Percentiles rank a stretch among this genome's conserved stretches.
These are phyloP conservation scores for Horisme vitalbata DNA, from an alignment of 2,888 invertebrate species.

Conservation along the genomic window DNA sequence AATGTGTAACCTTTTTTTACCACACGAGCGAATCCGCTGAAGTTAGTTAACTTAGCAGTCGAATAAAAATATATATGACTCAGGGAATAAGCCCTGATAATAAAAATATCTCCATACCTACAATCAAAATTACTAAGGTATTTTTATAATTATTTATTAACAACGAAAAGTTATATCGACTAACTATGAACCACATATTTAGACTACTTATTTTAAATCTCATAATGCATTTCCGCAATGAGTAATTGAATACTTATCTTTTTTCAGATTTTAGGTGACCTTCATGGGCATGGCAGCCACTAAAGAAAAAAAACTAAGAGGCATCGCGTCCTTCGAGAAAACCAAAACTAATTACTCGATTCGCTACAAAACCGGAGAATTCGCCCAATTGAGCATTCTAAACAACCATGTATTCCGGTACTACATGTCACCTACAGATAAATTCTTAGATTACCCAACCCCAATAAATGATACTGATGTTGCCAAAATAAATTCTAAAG, in stretches of 20 bases:
- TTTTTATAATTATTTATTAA: too few species aligned
- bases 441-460: constrained; percentile 62
- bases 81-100: too few species aligned
- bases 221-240: neutral
- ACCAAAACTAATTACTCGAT: constrained; percentile 50
- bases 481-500: constrained; percentile 62
- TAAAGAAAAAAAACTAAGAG: constrained; percentile 37
- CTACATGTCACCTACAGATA: constrained; percentile 64
- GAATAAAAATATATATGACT: too few species aligned
- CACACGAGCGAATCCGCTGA: too few species aligned
- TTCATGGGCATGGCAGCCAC: constrained; percentile 23
- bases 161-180: too few species aligned
- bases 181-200: too few species aligned
- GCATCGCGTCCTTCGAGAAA: constrained; percentile 53
- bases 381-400: constrained; percentile 57
- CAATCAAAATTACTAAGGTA: too few species aligned
- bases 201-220: too few species aligned
- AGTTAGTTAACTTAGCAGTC: too few species aligned
- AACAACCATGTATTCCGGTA: constrained; percentile 69
- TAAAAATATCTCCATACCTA: too few species aligned
- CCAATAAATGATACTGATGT: constrained; percentile 58
- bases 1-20: too few species aligned
- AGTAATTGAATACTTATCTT: neutral
- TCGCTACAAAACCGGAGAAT: constrained; percentile 56
- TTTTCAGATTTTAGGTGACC: constrained; percentile 15